Evolutionary conservation across 2,888 invertebrate genomes (phyloP), one percentile per base, ranked within the genome.

Genomic region (Oscheius sp.): DNA sequence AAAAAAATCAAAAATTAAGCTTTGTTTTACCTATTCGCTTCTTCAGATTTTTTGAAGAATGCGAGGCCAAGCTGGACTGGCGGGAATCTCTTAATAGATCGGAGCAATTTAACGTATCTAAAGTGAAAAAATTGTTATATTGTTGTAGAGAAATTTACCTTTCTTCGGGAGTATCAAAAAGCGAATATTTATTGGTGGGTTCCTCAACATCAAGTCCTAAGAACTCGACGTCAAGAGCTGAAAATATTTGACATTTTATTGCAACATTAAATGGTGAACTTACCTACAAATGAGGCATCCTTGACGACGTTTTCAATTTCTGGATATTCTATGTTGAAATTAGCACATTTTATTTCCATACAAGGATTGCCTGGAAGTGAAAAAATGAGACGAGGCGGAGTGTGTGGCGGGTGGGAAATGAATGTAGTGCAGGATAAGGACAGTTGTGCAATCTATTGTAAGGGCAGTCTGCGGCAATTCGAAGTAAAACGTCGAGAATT

Each of bases 181-280:
- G 31, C 2, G 55, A 46, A 37, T 34, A 48, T 46, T 53, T 48
- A 12, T 45, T 25, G 20, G 42, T 23, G 34, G 68, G 12, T 20
- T 39, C 48, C 17, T 66, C 64, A 52, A 50, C 37, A 29, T 69
- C 65, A 15, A 70, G 65, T 20, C 70, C 70, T 8, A 70, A 42
- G 48, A 70, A 65, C 55, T 70, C 70, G 27, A 70, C 25, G 46
- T 70, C 70, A 55, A 70, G 20, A 34, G 65, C 70, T 70, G 29
- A 29, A 34, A 58, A 20, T 48, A 6, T 3, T 23, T 20, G 25
- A 25, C 25, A 6, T 55, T 5, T 29, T n/a, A 55, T 5, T 4
- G n/a, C 20, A 55, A n/a, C n/a, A n/a, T 31, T 15, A 50, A 50
- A 31, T 46, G 20, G 23, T 10, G 6, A 12, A 29, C 63, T 20